A percentile compares a stretch with the other conserved stretches of the same genome.
These are phyloP conservation scores for Propithecus perrieri DNA, from an alignment of 2,797 vertebrate species.

Conservation along the genomic window DNA sequence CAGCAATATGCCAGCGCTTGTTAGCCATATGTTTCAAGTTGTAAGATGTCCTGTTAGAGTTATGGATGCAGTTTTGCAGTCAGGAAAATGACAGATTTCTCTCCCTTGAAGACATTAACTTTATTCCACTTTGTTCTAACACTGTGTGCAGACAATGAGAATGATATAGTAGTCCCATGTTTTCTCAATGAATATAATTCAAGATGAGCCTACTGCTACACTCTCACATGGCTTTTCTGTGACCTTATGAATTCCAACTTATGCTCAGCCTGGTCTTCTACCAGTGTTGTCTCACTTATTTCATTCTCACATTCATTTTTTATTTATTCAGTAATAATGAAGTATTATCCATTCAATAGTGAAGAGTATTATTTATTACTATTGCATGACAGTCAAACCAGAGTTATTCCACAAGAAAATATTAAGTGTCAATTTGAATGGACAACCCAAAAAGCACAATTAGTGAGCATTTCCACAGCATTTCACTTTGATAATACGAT, in stretches of 20 bases:
- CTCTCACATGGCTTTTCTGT: neutral
- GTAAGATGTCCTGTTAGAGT: constrained; percentile 74
- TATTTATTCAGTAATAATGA: neutral
- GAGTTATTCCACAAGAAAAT: neutral
- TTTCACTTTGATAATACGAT: neutral
- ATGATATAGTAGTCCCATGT: constrained; percentile 63
- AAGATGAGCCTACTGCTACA: constrained; percentile 14
- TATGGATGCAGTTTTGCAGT: constrained; percentile 70
- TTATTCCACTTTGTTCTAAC: constrained; percentile 77
- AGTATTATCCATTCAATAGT: neutral
- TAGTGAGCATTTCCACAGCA: neutral
- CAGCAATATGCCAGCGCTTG: constrained; percentile 67
- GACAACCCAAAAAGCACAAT: neutral
- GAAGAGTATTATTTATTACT: neutral
- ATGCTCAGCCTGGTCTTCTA: neutral
- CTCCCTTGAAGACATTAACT: constrained; percentile 75
- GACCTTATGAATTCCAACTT: constrained; percentile 42
- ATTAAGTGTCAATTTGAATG: neutral
- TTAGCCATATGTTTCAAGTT: constrained; percentile 74
- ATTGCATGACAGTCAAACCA: neutral
- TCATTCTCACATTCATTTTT: neutral
- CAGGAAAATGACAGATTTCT: constrained; percentile 75
- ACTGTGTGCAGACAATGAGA: constrained; percentile 68
- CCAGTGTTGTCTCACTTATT: neutral
- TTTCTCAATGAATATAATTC: constrained; percentile 70